Evolutionary conservation across 2,113 vertebrate species (phyloP), one percentile per base, ranked within the genome.

Genomic region (Seriola quinqueradiata): DNA sequence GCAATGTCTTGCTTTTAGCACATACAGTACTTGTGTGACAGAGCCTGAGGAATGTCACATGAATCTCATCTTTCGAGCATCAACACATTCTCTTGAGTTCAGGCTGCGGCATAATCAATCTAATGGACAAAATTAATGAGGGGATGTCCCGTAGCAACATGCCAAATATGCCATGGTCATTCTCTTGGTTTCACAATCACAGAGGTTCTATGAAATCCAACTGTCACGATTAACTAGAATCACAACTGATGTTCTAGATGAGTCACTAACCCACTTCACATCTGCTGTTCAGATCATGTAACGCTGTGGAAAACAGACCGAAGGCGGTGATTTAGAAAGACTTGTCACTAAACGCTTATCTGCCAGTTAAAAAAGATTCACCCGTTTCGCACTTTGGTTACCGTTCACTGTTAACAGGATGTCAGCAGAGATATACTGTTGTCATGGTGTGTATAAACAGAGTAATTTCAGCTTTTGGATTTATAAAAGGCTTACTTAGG

Each of bases 31-130:
- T 44, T 70, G 61, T 71, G 44, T 52, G 36, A 64, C n/a, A 71
- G 25, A 68, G 79, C 59, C 66, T 34, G 60, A 79, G 57, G 77
- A 58, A 11, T 3, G 70, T 89, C 88, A 87, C 77, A 77, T 87
- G 77, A 68, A 57, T 73, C 44, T 46, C 0, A 69, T 85, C 28
- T 63, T 16, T 66, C 12, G 17, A 60, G 65, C 23, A 57, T 66
- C 46, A 38, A 55, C 32, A 66, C 75, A 55, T 71, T 60, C 57
- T 57, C 79, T 40, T 48, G 19, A 70, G 64, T 66, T 76, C 16
- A 76, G 23, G 38, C 34, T 21, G 48, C 58, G 14, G 60, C 42
- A 57, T 16, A 46, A 74, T 70, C 17, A 59, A 48, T 55, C 11
- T 4, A 64, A 81, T 28, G 50, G 42, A 52, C 12, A 25, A 13